Evolutionary conservation across 1,140 invertebrate genomes (phyloP).

Genomic region (Agrypnia vestita): DNA sequence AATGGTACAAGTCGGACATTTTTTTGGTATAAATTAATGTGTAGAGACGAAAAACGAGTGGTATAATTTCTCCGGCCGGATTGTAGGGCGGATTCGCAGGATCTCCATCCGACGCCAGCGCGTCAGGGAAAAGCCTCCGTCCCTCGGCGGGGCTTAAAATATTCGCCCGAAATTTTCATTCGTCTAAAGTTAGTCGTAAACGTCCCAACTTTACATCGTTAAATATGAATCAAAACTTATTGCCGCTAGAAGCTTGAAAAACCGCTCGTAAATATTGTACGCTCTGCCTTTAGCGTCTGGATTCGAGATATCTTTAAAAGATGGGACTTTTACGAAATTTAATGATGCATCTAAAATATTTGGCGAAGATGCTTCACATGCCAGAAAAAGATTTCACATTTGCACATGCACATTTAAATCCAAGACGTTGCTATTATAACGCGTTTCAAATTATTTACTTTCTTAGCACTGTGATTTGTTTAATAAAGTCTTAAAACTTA

Average conservation of each 20-base stretch:
- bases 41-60: too few species aligned
- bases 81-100: not conserved
- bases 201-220: slow-evolving; percentile 53
- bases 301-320: slow-evolving; percentile 48
- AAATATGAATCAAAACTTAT: slow-evolving; percentile 56
- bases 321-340: slow-evolving; percentile 47
- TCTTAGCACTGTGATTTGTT: too few species aligned
- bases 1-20: too few species aligned
- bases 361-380: slow-evolving; percentile 22
- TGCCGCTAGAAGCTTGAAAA: slow-evolving; percentile 49
- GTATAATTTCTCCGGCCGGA: not conserved
- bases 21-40: too few species aligned
- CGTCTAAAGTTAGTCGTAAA: slow-evolving; percentile 53
- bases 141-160: slow-evolving; percentile 31
- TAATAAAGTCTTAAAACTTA: too few species aligned
- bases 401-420: too few species aligned
- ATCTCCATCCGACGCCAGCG: slow-evolving; percentile 29
- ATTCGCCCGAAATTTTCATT: slow-evolving; percentile 51
- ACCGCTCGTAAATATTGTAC: slow-evolving; percentile 52
- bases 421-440: too few species aligned
- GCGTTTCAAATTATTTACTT: too few species aligned
- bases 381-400: not conserved
- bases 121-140: slow-evolving; percentile 22
- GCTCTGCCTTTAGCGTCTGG: slow-evolving; percentile 38
- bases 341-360: slow-evolving; percentile 48